Conservation (phyloP, 2,797 vertebrate species). For the Onychomys leucogaster region DNA sequence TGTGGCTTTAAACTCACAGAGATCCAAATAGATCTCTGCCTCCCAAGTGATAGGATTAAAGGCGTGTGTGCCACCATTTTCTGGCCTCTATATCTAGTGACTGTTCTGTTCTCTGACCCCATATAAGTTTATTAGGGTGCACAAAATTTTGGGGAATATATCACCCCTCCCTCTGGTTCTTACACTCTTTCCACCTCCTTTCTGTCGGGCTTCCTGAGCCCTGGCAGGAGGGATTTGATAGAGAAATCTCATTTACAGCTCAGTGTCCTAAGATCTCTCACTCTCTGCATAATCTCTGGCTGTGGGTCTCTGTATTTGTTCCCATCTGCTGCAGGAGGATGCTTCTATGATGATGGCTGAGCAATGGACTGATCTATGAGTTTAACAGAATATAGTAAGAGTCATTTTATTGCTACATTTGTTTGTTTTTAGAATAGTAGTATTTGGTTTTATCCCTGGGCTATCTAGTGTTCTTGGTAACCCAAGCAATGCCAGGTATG, state of each 20-base stretch:
- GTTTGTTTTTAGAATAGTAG: not conserved
- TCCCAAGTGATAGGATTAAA: no score
- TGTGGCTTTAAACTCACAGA: no score
- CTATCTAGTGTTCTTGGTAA: not conserved
- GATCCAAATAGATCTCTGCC: no score
- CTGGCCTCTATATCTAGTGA: no score
- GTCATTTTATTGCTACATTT: no score
- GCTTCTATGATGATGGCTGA: not conserved
- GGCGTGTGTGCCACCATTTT: no score
- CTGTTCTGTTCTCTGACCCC: no score
- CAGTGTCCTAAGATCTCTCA: not conserved
- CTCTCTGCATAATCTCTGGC: not conserved
- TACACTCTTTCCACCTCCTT: not conserved
- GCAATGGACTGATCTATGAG: not conserved
- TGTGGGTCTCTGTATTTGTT: not conserved
- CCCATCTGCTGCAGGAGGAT: not conserved
- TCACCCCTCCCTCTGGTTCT: no score
- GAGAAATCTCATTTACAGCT: not conserved
- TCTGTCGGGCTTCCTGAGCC: not conserved
- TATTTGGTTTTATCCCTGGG: not conserved
- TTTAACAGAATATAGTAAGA: not conserved
- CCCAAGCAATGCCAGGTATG: not conserved
- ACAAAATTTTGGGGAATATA: no score
- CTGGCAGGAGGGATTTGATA: not conserved
- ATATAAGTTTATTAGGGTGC: no score